These are phyloP conservation scores for Percopsis transmontana DNA, from an alignment of 2,113 vertebrate species.

Conservation along the genomic window DNA sequence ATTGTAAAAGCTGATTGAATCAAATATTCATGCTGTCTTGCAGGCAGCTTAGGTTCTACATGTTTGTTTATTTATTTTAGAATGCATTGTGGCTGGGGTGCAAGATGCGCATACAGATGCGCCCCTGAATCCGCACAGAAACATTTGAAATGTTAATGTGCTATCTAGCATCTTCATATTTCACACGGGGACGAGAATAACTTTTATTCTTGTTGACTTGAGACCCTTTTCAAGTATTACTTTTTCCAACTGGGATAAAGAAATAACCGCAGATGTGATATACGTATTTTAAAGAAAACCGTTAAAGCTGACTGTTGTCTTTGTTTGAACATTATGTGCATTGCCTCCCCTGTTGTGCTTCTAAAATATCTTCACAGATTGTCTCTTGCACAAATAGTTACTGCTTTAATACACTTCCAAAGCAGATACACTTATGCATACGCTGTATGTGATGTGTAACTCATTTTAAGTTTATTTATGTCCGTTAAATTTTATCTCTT, in stretches of 20 bases:
- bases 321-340: constrained; percentile 53
- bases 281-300: constrained; percentile 42
- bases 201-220: constrained; percentile 55
- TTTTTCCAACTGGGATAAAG: constrained; percentile 56
- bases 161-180: constrained; percentile 35
- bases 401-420: constrained; percentile 34
- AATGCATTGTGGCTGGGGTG: constrained; percentile 24
- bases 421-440: constrained; percentile 48
- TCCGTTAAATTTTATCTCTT: too few species aligned
- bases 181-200: constrained; percentile 39
- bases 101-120: constrained; percentile 48
- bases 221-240: constrained; percentile 51
- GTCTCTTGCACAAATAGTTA: constrained; percentile 47
- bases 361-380: constrained; percentile 68
- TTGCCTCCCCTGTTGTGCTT: constrained; percentile 53
- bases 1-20: constrained; percentile 60
- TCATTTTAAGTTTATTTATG: too few species aligned
- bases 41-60: constrained; percentile 32
- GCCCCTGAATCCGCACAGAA: constrained; percentile 21
- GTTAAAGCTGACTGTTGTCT: constrained; percentile 34
- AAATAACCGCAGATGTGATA: constrained; percentile 49
- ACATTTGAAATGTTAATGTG: constrained; percentile 66
- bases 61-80: constrained; percentile 65
- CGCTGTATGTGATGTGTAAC: constrained; percentile 15
- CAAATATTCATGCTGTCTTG: constrained; percentile 65